Evolutionary conservation across 2,797 vertebrate genomes (phyloP).

Genomic region (Peromyscus attwateri): DNA sequence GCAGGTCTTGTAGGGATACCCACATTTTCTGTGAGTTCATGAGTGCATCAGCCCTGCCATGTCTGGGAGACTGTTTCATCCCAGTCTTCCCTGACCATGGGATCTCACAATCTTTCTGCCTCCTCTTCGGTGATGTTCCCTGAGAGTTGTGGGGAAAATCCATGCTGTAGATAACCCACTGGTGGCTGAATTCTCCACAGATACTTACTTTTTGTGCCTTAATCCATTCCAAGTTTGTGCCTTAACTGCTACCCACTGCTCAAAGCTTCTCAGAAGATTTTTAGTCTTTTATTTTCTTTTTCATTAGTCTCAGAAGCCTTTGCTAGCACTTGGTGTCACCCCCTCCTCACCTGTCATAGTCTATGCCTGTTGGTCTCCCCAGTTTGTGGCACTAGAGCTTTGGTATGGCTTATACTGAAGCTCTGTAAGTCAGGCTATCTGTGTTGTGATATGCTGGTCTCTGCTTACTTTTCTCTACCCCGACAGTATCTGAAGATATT

Average conservation of each 20-base stretch:
- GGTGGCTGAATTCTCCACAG: background rate
- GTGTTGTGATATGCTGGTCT: constrained; percentile 64
- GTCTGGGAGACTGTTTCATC: background rate
- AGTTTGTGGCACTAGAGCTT: constrained; percentile 55
- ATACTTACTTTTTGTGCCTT: background rate
- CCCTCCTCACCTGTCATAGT: background rate
- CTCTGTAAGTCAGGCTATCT: constrained; percentile 34
- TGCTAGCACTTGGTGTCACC: background rate
- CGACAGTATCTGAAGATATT: constrained; percentile 52
- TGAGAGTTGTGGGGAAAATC: background rate
- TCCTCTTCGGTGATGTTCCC: background rate
- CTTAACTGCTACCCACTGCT: background rate
- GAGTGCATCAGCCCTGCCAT: background rate
- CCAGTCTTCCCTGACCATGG: too few species aligned
- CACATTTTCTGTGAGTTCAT: background rate
- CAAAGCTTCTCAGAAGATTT: background rate
- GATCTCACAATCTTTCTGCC: background rate
- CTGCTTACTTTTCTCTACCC: constrained; percentile 44
- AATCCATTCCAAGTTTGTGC: background rate
- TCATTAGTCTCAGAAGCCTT: background rate
- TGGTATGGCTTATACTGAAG: constrained; percentile 63
- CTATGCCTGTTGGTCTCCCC: background rate
- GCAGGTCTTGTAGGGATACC: background rate
- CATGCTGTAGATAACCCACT: background rate
- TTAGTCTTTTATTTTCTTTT: background rate